These are phyloP conservation scores for Rhamphomyia laevipes DNA, from an alignment of 2,888 invertebrate genomes.

Conservation along the genomic window DNA sequence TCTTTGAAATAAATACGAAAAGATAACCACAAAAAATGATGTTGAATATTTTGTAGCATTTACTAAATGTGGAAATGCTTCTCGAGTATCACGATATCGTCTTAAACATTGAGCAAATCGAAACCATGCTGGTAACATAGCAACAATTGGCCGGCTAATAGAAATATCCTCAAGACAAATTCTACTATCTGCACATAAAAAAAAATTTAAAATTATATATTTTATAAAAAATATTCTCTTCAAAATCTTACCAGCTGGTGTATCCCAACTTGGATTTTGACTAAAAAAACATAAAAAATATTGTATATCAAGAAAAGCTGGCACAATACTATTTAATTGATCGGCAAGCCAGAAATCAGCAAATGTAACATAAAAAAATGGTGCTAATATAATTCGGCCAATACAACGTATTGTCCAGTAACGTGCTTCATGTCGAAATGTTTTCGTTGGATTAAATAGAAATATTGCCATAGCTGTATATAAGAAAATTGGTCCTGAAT, in stretches of 20 bases:
- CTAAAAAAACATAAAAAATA: slow-evolving; percentile 68
- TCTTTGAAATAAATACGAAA: slow-evolving; percentile 42
- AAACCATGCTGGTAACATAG: slow-evolving; percentile 73
- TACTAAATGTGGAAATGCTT: slow-evolving; percentile 68
- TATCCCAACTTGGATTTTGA: slow-evolving; percentile 46
- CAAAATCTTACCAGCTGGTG: slow-evolving; percentile 28
- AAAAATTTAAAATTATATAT: slow-evolving; percentile 1
- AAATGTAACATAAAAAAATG: slow-evolving; percentile 66
- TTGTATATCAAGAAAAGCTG: slow-evolving; percentile 66
- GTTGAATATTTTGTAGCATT: slow-evolving; percentile 87
- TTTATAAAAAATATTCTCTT: neutral
- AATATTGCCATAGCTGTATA: slow-evolving; percentile 54
- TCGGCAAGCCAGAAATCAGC: slow-evolving; percentile 82
- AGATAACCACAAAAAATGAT: slow-evolving; percentile 73
- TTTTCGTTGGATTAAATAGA: slow-evolving; percentile 63
- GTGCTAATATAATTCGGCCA: slow-evolving; percentile 56
- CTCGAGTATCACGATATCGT: slow-evolving; percentile 67
- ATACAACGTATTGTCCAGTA: slow-evolving; percentile 52
- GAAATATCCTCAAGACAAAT: slow-evolving; percentile 41
- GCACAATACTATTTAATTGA: slow-evolving; percentile 67
- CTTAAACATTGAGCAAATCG: slow-evolving; percentile 76
- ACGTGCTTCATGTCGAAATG: slow-evolving; percentile 62
- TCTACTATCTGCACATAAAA: slow-evolving; percentile 37
- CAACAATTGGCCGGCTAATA: slow-evolving; percentile 50
- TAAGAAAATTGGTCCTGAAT: slow-evolving; percentile 61